These are phyloP conservation scores for Drosophila bipectinata DNA, from an alignment of 1,140 invertebrate genomes.

Conservation along the genomic window DNA sequence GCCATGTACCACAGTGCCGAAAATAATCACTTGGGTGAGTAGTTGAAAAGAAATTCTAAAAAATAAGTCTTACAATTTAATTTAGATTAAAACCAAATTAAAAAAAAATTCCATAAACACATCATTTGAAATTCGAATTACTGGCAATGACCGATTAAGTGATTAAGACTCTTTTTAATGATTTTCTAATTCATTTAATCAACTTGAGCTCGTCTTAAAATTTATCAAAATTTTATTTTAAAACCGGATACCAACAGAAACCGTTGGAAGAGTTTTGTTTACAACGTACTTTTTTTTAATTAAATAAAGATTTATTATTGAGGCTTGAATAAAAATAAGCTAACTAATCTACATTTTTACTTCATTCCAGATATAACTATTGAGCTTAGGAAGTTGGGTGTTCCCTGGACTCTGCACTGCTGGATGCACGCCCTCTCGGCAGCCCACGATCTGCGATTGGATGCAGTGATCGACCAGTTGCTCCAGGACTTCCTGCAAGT, in stretches of 20 bases:
- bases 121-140: constrained; percentile 11
- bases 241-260: constrained; percentile 17
- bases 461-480: constrained; percentile 94
- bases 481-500: constrained; percentile 95
- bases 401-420: constrained; percentile 95
- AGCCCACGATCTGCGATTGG: constrained; percentile 92
- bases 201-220: constrained; percentile 3
- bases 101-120: not conserved
- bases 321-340: not conserved
- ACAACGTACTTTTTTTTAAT: not conserved
- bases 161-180: constrained; percentile 23
- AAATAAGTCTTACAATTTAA: not conserved
- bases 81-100: not conserved
- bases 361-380: constrained; percentile 89
- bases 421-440: constrained; percentile 96
- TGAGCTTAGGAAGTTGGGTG: constrained; percentile 91
- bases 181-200: constrained; percentile 14
- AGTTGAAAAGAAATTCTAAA: not conserved
- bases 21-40: constrained; percentile 92
- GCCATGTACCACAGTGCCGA: constrained; percentile 97
- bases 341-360: too few relatives aligned
- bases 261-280: constrained; percentile 24
- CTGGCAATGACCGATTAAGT: constrained; percentile 24
- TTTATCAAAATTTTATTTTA: constrained; percentile 9
- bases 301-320: constrained; percentile 7